Evolutionary conservation across 2,797 vertebrate genomes (phyloP).

Genomic region (Pangasius sanitwongsei): DNA sequence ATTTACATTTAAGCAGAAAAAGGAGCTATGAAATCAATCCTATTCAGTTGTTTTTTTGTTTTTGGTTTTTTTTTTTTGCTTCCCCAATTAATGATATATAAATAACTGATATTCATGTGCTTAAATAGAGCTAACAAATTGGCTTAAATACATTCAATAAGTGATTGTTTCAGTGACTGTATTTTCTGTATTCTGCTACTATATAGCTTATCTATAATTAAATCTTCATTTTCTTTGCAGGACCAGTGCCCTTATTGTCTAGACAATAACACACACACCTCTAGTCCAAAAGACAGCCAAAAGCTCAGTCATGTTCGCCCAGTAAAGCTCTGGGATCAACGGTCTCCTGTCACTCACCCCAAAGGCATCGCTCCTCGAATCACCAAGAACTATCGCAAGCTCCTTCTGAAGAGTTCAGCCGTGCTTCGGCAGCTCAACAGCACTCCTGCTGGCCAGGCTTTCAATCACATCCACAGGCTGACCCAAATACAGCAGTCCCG

Average conservation of each 20-base stretch:
- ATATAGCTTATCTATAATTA: not conserved
- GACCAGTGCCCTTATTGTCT: conserved; percentile 43
- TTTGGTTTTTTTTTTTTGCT: not conserved
- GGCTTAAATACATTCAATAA: not conserved
- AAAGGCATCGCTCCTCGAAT: conserved; percentile 60
- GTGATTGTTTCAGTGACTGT: not conserved
- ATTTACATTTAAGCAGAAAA: not conserved
- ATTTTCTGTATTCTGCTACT: not conserved
- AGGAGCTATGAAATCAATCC: not conserved
- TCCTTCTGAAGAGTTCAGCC: conserved; percentile 82
- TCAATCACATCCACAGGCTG: conserved; percentile 69
- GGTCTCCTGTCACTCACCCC: conserved; percentile 21
- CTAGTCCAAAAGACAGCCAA: conserved; percentile 11
- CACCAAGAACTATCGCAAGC: conserved; percentile 84
- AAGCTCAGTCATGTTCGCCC: conserved; percentile 9
- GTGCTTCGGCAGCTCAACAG: conserved; percentile 56
- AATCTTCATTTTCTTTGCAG: conserved; percentile 14
- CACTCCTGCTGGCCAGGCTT: conserved; percentile 41
- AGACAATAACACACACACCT: conserved; percentile 22
- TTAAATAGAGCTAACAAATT: not conserved
- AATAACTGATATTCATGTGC: not conserved
- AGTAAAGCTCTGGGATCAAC: conserved; percentile 7
- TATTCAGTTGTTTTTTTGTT: not conserved
- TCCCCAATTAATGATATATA: not conserved
- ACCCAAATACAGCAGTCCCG: conserved; percentile 77